phyloP scores from a whole-genome alignment of 2,797 vertebrate genomes.

The Balearica regulorum region DNA sequence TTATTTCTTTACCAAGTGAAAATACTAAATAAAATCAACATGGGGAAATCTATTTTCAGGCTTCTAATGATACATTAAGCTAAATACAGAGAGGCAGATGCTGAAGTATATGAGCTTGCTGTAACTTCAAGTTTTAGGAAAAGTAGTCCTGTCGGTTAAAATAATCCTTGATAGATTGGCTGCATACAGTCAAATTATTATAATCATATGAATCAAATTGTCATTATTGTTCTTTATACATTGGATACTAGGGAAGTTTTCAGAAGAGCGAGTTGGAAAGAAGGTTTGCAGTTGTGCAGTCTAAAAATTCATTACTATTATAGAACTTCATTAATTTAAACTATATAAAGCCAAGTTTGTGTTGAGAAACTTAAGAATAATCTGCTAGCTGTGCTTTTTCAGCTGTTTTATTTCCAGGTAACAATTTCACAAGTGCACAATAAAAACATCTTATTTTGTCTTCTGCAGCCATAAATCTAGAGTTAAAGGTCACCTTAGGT shows the following conservation, averaged over 20 bases:
- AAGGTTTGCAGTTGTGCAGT: background rate
- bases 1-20: background rate
- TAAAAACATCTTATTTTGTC: constrained; percentile 4
- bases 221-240: background rate
- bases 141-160: background rate
- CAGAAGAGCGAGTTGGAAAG: background rate
- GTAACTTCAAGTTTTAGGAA: background rate
- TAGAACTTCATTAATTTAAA: background rate
- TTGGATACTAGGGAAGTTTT: background rate
- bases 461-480: constrained; percentile 89
- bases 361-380: background rate
- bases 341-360: background rate
- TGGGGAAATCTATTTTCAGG: background rate
- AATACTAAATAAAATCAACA: background rate
- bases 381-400: background rate
- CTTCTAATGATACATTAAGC: background rate
- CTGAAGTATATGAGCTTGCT: background rate
- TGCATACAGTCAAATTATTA: background rate
- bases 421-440: background rate
- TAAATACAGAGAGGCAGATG: background rate
- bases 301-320: background rate
- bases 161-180: background rate
- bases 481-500: constrained; percentile 94
- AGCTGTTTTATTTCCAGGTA: background rate
- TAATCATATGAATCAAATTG: background rate